Evolutionary conservation across 2,113 vertebrate species (phyloP).

Genomic region (Tichodroma muraria): DNA sequence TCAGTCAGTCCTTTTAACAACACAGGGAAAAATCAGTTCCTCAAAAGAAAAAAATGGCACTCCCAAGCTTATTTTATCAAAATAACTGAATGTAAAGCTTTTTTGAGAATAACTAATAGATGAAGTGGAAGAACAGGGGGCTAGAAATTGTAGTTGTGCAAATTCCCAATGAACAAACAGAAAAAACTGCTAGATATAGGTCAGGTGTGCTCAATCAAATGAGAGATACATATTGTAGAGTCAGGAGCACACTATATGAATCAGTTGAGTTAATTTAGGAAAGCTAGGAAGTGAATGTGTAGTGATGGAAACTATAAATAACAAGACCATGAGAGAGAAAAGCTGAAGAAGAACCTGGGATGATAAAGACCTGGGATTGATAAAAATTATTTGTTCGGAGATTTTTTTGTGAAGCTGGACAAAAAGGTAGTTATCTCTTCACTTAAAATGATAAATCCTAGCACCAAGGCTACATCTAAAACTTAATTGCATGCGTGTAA

Average conservation of each 20-base stretch:
- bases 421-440: background rate
- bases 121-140: background rate
- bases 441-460: background rate
- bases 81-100: background rate
- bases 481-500: background rate
- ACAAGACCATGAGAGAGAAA: background rate
- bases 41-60: background rate
- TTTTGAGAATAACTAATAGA: background rate
- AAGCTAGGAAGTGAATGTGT: background rate
- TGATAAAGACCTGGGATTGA: background rate
- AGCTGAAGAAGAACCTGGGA: background rate
- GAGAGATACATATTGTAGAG: background rate
- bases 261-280: background rate
- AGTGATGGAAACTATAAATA: background rate
- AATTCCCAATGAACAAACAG: background rate
- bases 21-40: background rate
- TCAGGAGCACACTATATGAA: background rate
- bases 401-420: background rate
- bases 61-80: background rate
- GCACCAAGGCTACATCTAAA: background rate
- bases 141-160: background rate
- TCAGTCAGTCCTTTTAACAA: background rate
- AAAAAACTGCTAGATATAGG: background rate
- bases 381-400: background rate
- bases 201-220: background rate